phyloP scores from a whole-genome alignment of 1,140 invertebrate species.

The Saccostrea cuccullata region DNA sequence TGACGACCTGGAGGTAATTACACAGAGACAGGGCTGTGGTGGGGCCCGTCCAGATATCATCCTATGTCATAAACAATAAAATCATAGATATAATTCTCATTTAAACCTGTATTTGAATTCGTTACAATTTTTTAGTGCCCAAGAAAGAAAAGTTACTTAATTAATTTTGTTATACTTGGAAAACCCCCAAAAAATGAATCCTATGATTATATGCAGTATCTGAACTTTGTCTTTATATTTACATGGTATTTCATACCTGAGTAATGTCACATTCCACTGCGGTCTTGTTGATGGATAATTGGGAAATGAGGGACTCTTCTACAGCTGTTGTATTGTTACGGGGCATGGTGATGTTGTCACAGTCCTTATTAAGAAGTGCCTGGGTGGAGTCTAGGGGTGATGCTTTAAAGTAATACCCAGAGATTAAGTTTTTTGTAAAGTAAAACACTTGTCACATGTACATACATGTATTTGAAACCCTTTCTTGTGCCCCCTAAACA shows the following conservation, averaged over 20 bases:
- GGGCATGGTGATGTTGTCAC: not conserved
- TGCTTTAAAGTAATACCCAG: not conserved
- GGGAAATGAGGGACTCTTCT: constrained; percentile 17
- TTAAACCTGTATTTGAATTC: no score
- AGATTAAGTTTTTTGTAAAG: no score
- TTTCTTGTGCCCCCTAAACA: no score
- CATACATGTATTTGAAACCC: no score
- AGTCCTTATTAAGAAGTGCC: constrained; percentile 3
- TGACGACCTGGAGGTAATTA: not conserved
- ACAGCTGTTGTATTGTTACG: not conserved
- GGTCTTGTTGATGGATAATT: constrained; percentile 5
- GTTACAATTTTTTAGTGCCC: no score
- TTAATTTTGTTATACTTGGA: no score
- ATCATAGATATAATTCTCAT: no score
- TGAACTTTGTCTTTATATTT: no score
- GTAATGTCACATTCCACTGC: not conserved
- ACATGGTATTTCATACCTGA: not conserved
- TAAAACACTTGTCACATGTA: no score
- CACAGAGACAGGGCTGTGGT: constrained; percentile 12
- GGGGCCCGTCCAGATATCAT: not conserved
- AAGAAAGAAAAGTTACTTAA: no score
- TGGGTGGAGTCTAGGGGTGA: not conserved
- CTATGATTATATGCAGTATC: no score
- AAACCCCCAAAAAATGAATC: no score
- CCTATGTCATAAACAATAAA: not conserved